Percentiles rank a stretch among this genome's conserved stretches.
Evolutionary conservation across 2,113 vertebrate species (phyloP).

Genomic region (Stomatorhinus ivindoensis): DNA sequence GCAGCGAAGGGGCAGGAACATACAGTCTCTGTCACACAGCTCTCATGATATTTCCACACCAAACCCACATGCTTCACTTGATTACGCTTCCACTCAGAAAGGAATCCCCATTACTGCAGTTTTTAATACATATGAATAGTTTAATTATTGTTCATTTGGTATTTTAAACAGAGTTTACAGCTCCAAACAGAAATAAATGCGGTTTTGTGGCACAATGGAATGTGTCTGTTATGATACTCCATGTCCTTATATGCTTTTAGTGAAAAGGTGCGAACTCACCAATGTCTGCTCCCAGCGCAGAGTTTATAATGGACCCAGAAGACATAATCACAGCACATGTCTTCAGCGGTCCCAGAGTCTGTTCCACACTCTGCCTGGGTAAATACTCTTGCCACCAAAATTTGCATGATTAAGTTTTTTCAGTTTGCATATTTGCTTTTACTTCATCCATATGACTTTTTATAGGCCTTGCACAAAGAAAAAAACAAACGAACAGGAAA

Average conservation of each 20-base stretch:
- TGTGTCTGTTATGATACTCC: neutral
- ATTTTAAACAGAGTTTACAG: neutral
- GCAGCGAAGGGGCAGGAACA: conserved; percentile 15
- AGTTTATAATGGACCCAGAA: conserved; percentile 64
- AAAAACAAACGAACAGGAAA: neutral
- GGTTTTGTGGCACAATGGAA: neutral
- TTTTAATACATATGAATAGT: no score
- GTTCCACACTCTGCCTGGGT: conserved; percentile 50
- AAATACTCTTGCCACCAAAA: conserved; percentile 54
- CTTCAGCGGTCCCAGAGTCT: conserved; percentile 40
- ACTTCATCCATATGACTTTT: neutral
- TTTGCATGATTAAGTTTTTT: neutral
- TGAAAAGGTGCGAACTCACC: conserved; percentile 43
- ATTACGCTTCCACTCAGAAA: neutral
- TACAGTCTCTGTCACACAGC: neutral
- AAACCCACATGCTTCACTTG: neutral
- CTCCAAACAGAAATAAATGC: neutral
- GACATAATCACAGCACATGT: conserved; percentile 68
- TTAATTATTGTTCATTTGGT: neutral
- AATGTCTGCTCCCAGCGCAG: conserved; percentile 64
- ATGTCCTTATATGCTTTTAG: neutral
- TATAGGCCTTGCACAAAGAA: neutral
- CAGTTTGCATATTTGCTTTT: neutral
- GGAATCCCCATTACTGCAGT: neutral
- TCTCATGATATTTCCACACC: neutral